Percentiles rank a stretch among this genome's conserved stretches.
phyloP scores from a whole-genome alignment of 2,113 vertebrate species.

The Cygnus buccinator region DNA sequence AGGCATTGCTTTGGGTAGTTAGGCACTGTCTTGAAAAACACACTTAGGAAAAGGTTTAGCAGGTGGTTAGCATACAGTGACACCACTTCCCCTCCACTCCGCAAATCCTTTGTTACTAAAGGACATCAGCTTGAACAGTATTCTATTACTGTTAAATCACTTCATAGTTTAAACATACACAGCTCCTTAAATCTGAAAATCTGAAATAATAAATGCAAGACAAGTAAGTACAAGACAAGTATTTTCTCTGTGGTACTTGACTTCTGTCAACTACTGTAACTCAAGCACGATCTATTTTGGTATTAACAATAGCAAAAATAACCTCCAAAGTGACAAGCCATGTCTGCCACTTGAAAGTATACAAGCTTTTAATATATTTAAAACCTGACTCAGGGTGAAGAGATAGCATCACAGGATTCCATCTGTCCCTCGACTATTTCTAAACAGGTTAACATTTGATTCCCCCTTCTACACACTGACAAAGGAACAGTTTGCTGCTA shows the following conservation, averaged over 20 bases:
- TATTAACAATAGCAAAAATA: slow-evolving; percentile 68
- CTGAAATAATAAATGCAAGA: slow-evolving; percentile 42
- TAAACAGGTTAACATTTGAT: neutral
- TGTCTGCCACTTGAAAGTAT: slow-evolving; percentile 61
- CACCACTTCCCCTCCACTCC: neutral
- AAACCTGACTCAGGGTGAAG: neutral
- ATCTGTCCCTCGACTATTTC: slow-evolving; percentile 31
- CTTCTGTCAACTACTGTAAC: slow-evolving; percentile 41
- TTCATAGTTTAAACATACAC: neutral
- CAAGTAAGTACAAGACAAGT: slow-evolving; percentile 39
- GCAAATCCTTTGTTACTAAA: neutral
- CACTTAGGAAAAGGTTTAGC: neutral
- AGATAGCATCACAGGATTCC: neutral
- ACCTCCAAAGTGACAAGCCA: slow-evolving; percentile 54
- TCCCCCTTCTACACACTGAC: neutral
- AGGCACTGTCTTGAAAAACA: neutral
- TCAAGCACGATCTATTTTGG: slow-evolving; percentile 55
- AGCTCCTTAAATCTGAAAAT: slow-evolving; percentile 42
- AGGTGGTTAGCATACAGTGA: neutral
- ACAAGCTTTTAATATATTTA: slow-evolving; percentile 14
- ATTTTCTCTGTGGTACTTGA: slow-evolving; percentile 12
- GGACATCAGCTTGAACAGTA: neutral
- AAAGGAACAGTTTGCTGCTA: neutral
- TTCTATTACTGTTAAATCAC: neutral
- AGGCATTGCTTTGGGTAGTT: neutral